Base-by-base conservation (phyloP, 2,797 vertebrate genomes). In the Fundulus diaphanus region DNA sequence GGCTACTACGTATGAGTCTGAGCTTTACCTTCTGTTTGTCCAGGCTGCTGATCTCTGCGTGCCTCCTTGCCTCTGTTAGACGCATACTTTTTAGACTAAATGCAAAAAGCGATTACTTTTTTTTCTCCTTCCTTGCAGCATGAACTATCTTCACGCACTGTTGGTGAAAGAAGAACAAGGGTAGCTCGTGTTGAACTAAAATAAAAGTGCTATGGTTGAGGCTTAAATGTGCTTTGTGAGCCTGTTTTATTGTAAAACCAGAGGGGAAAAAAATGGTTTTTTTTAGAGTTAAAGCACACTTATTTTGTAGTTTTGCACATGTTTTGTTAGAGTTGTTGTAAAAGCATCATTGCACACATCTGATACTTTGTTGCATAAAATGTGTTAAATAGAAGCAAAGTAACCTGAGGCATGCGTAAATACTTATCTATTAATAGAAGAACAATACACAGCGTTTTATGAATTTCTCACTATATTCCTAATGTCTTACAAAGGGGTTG, bases 401-500 rank as follows among this genome's bases (percentile, higher is more conserved):
- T 90, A 87, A 87, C 79, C 86, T 74, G 89, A 85, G 86, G 93
- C 92, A 92, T 91, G 90, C 84, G 76, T 52, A 67, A 82, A 74
- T 84, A 79, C 84, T 83, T 86, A 78, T 73, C n/a, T 73, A 72
- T 63, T 79, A 78, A 77, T 56, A 51, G 27, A 49, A 77, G 31
- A 74, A 73, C 73, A 83, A 73, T 49, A 56, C 74, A 81, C 37
- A 22, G 68, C 70, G 68, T 77, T 66, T 67, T 70, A 57, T 54
- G 59, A 70, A 71, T 59, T 42, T 54, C 12, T 68, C 59, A 68
- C 67, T 48, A 20, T 70, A 57, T 70, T 70, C 29, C 35, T 74
- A 67, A 37, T 71, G 33, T 61, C 29, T 52, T 81, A 33, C 78
- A 71, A 44, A 69, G 67, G 54, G 22, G 67, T 79, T 3, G 24